These are phyloP conservation scores for Merluccius polli DNA, from an alignment of 2,797 vertebrate species.

Conservation along the genomic window DNA sequence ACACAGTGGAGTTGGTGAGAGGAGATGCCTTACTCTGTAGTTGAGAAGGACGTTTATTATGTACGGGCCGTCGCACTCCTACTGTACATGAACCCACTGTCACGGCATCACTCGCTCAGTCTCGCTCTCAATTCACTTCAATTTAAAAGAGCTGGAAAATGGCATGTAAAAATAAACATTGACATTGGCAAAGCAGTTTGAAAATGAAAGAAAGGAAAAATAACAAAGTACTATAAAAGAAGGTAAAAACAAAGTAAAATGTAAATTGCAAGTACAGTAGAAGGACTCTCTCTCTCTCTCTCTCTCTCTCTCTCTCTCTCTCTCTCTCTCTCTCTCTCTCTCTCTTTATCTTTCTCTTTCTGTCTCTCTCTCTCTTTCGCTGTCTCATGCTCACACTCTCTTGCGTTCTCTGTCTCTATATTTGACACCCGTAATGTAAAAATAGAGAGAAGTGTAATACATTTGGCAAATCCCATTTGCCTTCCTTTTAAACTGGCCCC, in stretches of 20 bases:
- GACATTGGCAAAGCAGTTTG: background rate
- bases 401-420: background rate
- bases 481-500: slow-evolving; percentile 30
- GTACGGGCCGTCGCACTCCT: background rate
- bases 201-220: background rate
- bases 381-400: background rate
- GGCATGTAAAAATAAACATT: background rate
- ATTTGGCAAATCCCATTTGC: slow-evolving; percentile 14
- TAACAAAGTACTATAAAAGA: background rate
- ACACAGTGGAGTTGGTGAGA: slow-evolving; percentile 13
- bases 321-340: background rate
- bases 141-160: background rate
- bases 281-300: background rate
- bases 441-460: background rate
- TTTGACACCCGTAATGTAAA: too few species aligned
- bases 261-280: background rate
- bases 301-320: background rate
- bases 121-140: background rate
- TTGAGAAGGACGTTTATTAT: background rate
- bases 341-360: background rate
- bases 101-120: background rate
- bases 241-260: background rate
- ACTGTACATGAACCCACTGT: background rate
- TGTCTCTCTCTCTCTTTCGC: too few species aligned
- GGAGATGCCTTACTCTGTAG: background rate